Evolutionary conservation across 2,113 vertebrate genomes (phyloP).

Genomic region (Riparia riparia): DNA sequence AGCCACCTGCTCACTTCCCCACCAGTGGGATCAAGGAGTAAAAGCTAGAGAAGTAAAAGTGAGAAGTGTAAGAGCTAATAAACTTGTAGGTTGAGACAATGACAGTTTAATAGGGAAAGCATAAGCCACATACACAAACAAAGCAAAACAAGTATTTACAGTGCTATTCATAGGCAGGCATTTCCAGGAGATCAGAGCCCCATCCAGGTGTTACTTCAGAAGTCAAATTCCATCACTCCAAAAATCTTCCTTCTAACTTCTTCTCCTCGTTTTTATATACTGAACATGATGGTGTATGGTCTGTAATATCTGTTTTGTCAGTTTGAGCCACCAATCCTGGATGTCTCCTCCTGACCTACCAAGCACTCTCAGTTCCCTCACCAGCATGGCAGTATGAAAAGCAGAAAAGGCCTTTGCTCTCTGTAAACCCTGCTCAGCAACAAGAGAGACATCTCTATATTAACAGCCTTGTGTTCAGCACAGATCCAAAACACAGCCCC

Average conservation of each 20-base stretch:
- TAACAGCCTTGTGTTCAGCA: background rate
- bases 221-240: background rate
- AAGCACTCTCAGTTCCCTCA: background rate
- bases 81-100: background rate
- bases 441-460: background rate
- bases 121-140: background rate
- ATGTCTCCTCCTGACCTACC: background rate
- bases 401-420: background rate
- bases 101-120: background rate
- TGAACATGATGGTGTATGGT: background rate
- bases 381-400: background rate
- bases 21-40: background rate
- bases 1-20: fast-evolving
- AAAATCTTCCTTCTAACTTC: background rate
- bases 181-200: background rate
- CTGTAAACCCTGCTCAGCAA: background rate
- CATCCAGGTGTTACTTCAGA: background rate
- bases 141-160: background rate
- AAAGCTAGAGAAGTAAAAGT: background rate
- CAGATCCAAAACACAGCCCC: background rate
- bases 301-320: background rate
- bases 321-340: background rate
- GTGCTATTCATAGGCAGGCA: too few species aligned
- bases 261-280: background rate
- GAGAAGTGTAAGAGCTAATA: background rate